Percentiles rank a stretch among this genome's conserved stretches.
phyloP scores from a whole-genome alignment of 1,140 invertebrate genomes.

The Anagrus nilaparvatae region DNA sequence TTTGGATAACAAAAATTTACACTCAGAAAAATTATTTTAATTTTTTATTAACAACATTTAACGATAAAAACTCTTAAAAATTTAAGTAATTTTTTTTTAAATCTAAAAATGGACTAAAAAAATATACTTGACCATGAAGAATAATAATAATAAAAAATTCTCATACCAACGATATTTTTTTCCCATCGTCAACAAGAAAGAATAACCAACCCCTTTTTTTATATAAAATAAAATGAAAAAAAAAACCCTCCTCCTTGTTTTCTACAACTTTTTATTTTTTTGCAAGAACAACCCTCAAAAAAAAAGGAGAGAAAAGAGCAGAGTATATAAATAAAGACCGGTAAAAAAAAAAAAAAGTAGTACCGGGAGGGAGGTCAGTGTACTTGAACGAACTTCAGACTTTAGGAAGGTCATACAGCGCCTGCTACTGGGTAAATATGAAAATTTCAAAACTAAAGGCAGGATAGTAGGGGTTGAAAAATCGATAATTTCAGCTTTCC shows the following conservation, averaged over 20 bases:
- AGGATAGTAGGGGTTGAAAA: too few relatives aligned
- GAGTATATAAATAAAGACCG: too few relatives aligned
- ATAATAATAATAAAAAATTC: conserved; percentile 4
- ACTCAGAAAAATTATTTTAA: too few relatives aligned
- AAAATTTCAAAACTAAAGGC: too few relatives aligned
- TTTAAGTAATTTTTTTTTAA: conserved; percentile 7
- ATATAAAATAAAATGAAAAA: not conserved
- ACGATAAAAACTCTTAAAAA: not conserved
- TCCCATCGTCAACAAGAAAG: conserved; percentile 2
- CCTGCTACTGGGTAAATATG: too few relatives aligned
- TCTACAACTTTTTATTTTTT: not conserved
- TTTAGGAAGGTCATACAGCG: conserved; percentile 17
- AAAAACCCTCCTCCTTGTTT: not conserved
- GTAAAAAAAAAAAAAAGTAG: not conserved
- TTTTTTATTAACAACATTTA: not conserved
- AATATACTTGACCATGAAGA: conserved; percentile 2
- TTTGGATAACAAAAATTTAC: too few relatives aligned
- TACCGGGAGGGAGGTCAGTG: conserved; percentile 10
- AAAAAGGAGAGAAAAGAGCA: too few relatives aligned
- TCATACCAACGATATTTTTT: not conserved
- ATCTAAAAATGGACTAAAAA: too few relatives aligned
- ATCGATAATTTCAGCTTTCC: too few relatives aligned
- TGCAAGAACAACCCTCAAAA: not conserved
- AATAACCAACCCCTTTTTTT: too few relatives aligned
- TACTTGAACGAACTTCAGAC: conserved; percentile 16